These are phyloP conservation scores for Metopolophium dirhodum DNA, from an alignment of 1,140 invertebrate genomes.

Conservation along the genomic window DNA sequence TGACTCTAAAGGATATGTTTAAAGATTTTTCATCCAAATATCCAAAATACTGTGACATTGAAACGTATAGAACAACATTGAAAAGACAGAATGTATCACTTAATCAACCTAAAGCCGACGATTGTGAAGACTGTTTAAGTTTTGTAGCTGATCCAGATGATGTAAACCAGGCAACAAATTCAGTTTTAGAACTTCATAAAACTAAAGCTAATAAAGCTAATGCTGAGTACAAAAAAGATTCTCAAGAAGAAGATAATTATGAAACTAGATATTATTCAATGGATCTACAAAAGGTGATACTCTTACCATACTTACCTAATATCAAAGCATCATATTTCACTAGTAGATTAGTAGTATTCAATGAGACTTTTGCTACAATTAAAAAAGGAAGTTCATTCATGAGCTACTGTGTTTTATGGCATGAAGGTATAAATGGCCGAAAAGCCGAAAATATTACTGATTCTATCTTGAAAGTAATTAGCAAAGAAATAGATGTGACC, in stretches of 20 bases:
- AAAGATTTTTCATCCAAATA: not conserved
- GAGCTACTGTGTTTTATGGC: not conserved
- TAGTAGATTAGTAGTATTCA: not conserved
- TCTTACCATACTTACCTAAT: not conserved
- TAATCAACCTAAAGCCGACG: not conserved
- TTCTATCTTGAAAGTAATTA: not conserved
- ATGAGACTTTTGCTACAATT: not conserved
- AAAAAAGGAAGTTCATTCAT: not conserved
- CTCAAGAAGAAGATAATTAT: not conserved
- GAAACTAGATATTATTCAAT: not conserved
- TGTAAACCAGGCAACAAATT: not conserved
- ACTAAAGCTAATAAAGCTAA: not conserved
- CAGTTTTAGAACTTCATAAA: not conserved
- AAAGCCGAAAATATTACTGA: not conserved
- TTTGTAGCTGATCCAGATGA: not conserved
- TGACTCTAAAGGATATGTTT: not conserved
- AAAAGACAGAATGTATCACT: slow-evolving; percentile 7
- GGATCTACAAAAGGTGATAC: not conserved
- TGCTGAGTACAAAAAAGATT: slow-evolving; percentile 18
- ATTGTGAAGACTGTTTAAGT: not conserved
- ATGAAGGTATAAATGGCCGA: not conserved
- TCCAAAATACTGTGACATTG: not conserved
- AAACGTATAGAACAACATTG: not conserved
- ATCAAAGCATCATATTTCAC: not conserved
- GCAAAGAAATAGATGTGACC: not conserved